These are phyloP conservation scores for Leptoteleia sp. DNA, from an alignment of 1,140 invertebrate genomes.

Conservation along the genomic window DNA sequence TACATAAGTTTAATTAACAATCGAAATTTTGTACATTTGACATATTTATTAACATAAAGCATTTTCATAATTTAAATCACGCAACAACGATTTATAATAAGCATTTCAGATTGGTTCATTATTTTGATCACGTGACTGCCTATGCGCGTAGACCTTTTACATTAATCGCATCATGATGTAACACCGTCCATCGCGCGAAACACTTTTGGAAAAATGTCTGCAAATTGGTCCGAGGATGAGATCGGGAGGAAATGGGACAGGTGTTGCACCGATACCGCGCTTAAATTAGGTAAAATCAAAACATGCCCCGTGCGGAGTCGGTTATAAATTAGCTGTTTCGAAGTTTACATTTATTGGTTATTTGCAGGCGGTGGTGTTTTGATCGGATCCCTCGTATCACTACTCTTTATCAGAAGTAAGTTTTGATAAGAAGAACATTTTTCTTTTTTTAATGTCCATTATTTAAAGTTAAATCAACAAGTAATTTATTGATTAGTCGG, in stretches of 20 bases:
- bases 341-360: constrained; percentile 65
- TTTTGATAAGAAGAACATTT: constrained; percentile 11
- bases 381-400: constrained; percentile 85
- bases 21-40: no score
- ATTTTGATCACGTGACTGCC: no score
- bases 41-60: no score
- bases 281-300: constrained; percentile 78
- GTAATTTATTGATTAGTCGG: no score
- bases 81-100: no score
- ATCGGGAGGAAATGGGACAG: constrained; percentile 81
- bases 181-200: constrained; percentile 35
- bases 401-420: constrained; percentile 84
- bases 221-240: constrained; percentile 78
- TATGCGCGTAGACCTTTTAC: no score
- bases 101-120: no score
- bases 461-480: no score
- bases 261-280: constrained; percentile 79
- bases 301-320: neutral
- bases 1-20: no score
- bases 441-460: no score
- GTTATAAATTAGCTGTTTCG: neutral
- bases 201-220: constrained; percentile 75
- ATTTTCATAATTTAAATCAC: no score
- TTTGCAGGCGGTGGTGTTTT: constrained; percentile 85
- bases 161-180: constrained; percentile 47